phyloP scores from a whole-genome alignment of 2,113 vertebrate species.

The Pelmatolapia mariae region DNA sequence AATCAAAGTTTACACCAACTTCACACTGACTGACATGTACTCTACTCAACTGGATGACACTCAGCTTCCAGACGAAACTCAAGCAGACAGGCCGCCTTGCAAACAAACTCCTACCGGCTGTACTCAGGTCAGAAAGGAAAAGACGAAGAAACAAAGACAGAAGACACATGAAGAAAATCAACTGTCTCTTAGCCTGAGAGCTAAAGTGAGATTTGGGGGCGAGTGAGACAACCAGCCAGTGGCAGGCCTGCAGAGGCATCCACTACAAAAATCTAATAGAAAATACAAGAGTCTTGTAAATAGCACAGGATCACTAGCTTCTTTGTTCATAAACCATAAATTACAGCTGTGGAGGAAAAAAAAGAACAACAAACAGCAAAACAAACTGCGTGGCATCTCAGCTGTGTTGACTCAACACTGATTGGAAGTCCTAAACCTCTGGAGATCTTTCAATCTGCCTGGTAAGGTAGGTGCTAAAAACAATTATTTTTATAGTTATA shows the following conservation, averaged over 20 bases:
- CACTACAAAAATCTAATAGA: constrained; percentile 6
- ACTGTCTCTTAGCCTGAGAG: not conserved
- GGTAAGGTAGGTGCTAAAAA: not conserved
- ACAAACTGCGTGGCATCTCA: not conserved
- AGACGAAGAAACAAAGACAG: not conserved
- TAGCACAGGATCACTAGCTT: constrained; percentile 16
- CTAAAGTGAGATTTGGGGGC: not conserved
- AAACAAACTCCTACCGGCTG: not conserved
- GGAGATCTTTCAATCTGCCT: not conserved
- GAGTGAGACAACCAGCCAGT: not conserved
- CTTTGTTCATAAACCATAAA: constrained; percentile 24
- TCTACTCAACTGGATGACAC: not conserved
- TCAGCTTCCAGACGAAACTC: not conserved
- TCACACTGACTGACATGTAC: not conserved
- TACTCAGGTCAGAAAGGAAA: not conserved
- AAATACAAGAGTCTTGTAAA: constrained; percentile 2
- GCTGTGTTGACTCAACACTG: not conserved
- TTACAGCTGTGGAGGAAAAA: not conserved
- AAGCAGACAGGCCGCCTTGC: not conserved
- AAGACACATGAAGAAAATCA: not conserved
- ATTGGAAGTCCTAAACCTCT: not conserved
- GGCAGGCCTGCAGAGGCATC: not conserved
- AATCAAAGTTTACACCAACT: not conserved
- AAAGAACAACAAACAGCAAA: not conserved
- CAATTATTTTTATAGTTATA: not conserved